phyloP scores from a whole-genome alignment of 2,113 vertebrate genomes.

The Danio rerio region GRCz12tu NC_133194.1:27825001-27825500 shows the following conservation, averaged over 20 bases:
- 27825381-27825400: constrained; percentile 10
- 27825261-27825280: constrained; percentile 1
- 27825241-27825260: constrained; percentile 19
- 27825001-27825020: constrained; percentile 35
- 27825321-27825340: neutral
- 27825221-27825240: constrained; percentile 30
- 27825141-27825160: constrained; percentile 7
- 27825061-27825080: constrained; percentile 19
- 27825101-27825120: neutral
- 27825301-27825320: neutral
- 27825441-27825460: constrained; percentile 17
- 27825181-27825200: neutral
- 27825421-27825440: constrained; percentile 32
- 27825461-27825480: constrained; percentile 37
- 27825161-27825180: neutral
- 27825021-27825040: constrained; percentile 34
- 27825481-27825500: constrained; percentile 8
- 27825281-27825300: neutral
- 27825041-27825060: constrained; percentile 44
- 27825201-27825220: constrained; percentile 26
- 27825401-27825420: constrained; percentile 17
- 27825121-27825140: constrained; percentile 19
- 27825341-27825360: constrained; percentile 1
- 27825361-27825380: constrained; percentile 19
- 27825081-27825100: neutral